phyloP scores from a whole-genome alignment of 2,797 vertebrate species.

The Tamandua tetradactyla region DNA sequence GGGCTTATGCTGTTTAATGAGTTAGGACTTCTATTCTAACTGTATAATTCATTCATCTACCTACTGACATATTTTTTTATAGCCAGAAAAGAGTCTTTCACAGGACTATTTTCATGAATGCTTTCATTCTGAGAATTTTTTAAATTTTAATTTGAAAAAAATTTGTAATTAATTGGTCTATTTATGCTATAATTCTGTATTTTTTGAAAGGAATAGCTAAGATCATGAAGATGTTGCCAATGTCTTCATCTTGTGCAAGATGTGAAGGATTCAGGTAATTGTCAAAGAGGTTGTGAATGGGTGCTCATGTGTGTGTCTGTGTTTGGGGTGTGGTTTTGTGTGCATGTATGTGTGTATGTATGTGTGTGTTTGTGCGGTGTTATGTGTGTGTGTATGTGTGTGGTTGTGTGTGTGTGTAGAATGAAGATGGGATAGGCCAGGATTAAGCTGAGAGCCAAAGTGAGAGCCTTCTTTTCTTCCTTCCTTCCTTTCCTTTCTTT shows the following conservation, averaged over 20 bases:
- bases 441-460: not conserved
- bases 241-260: not conserved
- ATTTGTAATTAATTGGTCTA: slow-evolving; percentile 15
- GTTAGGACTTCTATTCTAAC: not conserved
- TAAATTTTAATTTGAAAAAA: slow-evolving; percentile 31
- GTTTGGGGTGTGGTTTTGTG: not conserved
- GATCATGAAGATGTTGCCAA: not conserved
- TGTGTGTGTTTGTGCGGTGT: not conserved
- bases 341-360: not conserved
- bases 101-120: slow-evolving; percentile 26
- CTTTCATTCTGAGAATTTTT: slow-evolving; percentile 26
- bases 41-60: not conserved
- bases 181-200: not conserved
- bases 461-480: not conserved
- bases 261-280: not conserved
- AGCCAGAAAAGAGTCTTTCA: not conserved
- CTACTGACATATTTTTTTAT: not conserved
- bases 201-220: slow-evolving; percentile 19
- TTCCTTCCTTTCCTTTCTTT: not conserved
- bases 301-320: not conserved
- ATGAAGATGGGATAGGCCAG: not conserved
- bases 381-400: not conserved
- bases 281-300: not conserved
- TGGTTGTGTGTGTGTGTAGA: not conserved
- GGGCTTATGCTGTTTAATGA: not conserved